These are phyloP conservation scores for Equus przewalskii DNA, from an alignment of 2,113 vertebrate genomes.

Conservation along the genomic window DNA sequence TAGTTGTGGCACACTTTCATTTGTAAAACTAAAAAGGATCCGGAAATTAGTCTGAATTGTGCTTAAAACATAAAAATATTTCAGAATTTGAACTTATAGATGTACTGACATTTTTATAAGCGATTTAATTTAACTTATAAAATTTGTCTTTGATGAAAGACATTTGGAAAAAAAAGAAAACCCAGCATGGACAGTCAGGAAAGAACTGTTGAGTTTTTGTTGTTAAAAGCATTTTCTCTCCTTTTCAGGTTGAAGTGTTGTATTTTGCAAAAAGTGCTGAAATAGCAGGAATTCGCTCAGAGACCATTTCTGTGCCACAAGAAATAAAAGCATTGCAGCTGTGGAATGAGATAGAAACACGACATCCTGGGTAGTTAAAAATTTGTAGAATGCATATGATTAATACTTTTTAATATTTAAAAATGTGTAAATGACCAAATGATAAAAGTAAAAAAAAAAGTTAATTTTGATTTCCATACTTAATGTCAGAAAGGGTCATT, in stretches of 20 bases:
- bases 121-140: not conserved
- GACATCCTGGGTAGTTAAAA: conserved; percentile 91
- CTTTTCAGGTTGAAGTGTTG: conserved; percentile 89
- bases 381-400: not conserved
- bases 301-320: conserved; percentile 89
- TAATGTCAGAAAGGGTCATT: not conserved
- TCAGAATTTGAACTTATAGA: not conserved
- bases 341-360: conserved; percentile 92
- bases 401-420: not conserved
- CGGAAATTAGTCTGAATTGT: not conserved
- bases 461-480: not conserved
- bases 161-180: conserved; percentile 13
- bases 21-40: not conserved
- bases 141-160: not conserved
- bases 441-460: not conserved
- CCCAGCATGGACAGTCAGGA: rapidly evolving
- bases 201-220: not conserved
- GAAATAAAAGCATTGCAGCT: conserved; percentile 91
- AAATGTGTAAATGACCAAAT: not conserved
- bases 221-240: not conserved
- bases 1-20: not conserved
- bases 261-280: conserved; percentile 97
- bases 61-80: not conserved
- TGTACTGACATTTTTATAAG: not conserved
- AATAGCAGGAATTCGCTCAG: conserved; percentile 91